A percentile compares a stretch with the other conserved stretches of the same genome.
Evolutionary conservation across 2,113 vertebrate species (phyloP).

Genomic region (Forbesichthys agassizii): DNA sequence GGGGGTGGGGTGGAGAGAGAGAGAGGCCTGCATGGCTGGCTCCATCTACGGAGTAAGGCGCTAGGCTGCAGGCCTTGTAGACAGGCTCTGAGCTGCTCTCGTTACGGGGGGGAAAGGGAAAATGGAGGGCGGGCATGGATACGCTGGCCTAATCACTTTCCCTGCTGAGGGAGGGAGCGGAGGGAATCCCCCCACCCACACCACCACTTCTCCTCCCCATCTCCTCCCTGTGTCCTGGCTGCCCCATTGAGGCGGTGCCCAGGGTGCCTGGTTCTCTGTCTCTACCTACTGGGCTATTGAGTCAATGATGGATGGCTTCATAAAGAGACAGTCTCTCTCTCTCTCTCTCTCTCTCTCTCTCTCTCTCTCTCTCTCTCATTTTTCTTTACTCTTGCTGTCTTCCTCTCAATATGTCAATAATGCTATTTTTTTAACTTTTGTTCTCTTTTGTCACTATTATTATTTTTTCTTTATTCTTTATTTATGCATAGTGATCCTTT

Average conservation of each 20-base stretch:
- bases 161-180: conserved; percentile 69
- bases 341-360: conserved; percentile 18
- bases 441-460: neutral
- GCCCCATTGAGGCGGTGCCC: conserved; percentile 61
- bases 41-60: conserved; percentile 38
- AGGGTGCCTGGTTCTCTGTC: conserved; percentile 66
- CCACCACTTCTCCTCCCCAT: conserved; percentile 28
- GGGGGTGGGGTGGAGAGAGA: too few relatives aligned
- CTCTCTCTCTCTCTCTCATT: neutral
- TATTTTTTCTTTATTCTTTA: neutral
- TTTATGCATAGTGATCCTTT: neutral
- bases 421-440: neutral
- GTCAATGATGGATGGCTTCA: conserved; percentile 79
- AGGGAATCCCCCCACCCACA: conserved; percentile 75
- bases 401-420: neutral
- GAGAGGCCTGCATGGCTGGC: neutral
- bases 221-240: conserved; percentile 32
- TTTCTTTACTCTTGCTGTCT: neutral
- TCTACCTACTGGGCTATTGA: conserved; percentile 69
- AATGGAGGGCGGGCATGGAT: conserved; percentile 48
- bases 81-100: conserved; percentile 33
- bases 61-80: conserved; percentile 34
- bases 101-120: conserved; percentile 34
- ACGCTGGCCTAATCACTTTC: conserved; percentile 76
- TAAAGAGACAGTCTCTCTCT: conserved; percentile 67